Evolutionary conservation across 2,797 vertebrate species (phyloP), one percentile per base, ranked within the genome.

Genomic region (Muscicapa striata): DNA sequence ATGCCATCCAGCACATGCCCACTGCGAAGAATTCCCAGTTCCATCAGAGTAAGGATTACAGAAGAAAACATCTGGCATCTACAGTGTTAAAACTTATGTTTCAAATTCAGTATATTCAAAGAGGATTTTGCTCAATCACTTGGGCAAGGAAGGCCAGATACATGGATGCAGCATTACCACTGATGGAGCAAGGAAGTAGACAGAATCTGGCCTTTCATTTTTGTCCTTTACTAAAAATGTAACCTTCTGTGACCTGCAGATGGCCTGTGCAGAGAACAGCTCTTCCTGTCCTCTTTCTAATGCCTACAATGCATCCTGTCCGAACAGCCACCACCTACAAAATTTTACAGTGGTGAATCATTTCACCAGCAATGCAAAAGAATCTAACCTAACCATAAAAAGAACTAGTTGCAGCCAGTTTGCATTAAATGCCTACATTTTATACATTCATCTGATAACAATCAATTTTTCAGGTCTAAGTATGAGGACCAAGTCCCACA

Each of bases 271-370:
- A 96, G 89, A 90, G 87, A 96, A 74, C 97, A 97, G 91, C 90
- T 96, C 85, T 97, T 98, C 97, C 97, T 97, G 97, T 95, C 96
- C 96, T 96, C 98, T 94, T 94, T 64, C 80, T 90, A 97, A 97
- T 36, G 62, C 97, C 97, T 97, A 89, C 93, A 93, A 54, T 14
- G 67, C 91, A 98, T 98, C 98, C 98, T 98, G 98, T 97, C 96
- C 85, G 94, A 98, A 96, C 88, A 95, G 96, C 95, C 97, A 97
- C 97, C 94, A 95, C 96, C 94, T 93, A 97, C 97, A 95, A 97
- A 97, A 97, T 97, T 97, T 96, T 94, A 96, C 75, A 89, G 94
- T 2, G 24, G 69, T 98, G 98, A 98, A 95, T 98, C 97, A 98
- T 91, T 96, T 92, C 95, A 97, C 91, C 89, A 94, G 93, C 97